Base-by-base conservation (phyloP, 2,888 invertebrate genomes). In the Caenorhabditis sp. region DNA sequence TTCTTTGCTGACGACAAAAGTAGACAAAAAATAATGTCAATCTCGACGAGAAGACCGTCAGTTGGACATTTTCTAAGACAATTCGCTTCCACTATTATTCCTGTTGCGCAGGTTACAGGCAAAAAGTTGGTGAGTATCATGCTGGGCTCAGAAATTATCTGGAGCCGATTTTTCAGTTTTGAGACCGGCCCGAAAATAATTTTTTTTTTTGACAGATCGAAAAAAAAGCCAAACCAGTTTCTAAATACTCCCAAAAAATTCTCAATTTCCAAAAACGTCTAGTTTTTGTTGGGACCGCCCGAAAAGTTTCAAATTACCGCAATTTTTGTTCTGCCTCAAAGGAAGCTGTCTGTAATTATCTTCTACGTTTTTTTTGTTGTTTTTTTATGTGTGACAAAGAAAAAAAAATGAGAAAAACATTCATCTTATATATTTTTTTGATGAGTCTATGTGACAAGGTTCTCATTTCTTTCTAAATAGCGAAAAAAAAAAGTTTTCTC, bases 61-160 rank as follows among this genome's bases (percentile, higher is more conserved):
- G 69, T 74, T 31, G 69, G 62, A 36, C 62, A 66, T 19, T 63
- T 74, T 66, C 49, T 74, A 2, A 43, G 74, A 21, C 69, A 69
- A 57, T 69, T 74, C 31, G 74, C 74, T 12, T 66, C 74, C 10
- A 69, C 63, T 53, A 74, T 74, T 64, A 69, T 74, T 37, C 74
- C 74, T 19, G 19, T 74, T 2, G 69, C 63, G 12, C 63, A 63
- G 17, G 36, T 66, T 27, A 24, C 68, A 26, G 74, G 69, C 21
- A 74, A 74, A 49, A 64, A 66, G 24, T 53, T 58, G 66, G 73
- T 73, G 54, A 5, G 72, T 68, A 19, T 3, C 53, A 53, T 53
- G 19, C 8, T 43, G n/a, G 24, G 27, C n/a, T n/a, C n/a, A n/a
- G 5, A 1, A 27, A 1, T 51, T 27, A 14, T 50, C 26, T 26